phyloP scores from a whole-genome alignment of 2,888 invertebrate species.

The Tyria jacobaeae region DNA sequence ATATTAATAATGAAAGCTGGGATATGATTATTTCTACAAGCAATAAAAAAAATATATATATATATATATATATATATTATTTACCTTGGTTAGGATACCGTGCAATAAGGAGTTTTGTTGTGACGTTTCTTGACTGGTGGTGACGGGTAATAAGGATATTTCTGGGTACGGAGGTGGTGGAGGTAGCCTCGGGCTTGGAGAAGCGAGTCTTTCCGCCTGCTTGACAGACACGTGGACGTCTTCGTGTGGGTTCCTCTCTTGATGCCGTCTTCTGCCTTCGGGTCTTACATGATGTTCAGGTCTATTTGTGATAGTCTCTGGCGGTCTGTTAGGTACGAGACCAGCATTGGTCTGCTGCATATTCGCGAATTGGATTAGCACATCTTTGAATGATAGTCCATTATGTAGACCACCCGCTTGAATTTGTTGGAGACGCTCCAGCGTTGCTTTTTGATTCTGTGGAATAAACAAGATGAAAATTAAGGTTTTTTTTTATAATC shows the following conservation, averaged over 20 bases:
- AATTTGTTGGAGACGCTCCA: conserved; percentile 79
- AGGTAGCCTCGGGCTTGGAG: conserved; percentile 78
- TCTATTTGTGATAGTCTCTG: conserved; percentile 65
- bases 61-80: conserved; percentile 13
- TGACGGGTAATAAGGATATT: conserved; percentile 92
- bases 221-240: conserved; percentile 62
- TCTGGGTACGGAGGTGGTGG: conserved; percentile 92
- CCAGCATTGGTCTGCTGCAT: conserved; percentile 78
- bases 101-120: conserved; percentile 90
- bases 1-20: conserved; percentile 55
- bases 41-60: conserved; percentile 25
- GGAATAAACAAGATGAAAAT: background rate
- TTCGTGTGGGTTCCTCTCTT: conserved; percentile 61
- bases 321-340: conserved; percentile 69
- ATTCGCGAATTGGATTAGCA: conserved; percentile 91
- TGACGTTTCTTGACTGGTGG: conserved; percentile 70
- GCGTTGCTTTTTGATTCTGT: conserved; percentile 82
- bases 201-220: conserved; percentile 68
- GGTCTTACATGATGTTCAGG: conserved; percentile 72
- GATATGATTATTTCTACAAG: conserved; percentile 52
- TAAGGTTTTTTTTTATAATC: background rate
- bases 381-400: conserved; percentile 89
- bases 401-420: conserved; percentile 81
- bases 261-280: conserved; percentile 58
- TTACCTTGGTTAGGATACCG: conserved; percentile 91